phyloP scores from a whole-genome alignment of 2,797 vertebrate genomes.

The Neopelma chrysocephalum region DNA sequence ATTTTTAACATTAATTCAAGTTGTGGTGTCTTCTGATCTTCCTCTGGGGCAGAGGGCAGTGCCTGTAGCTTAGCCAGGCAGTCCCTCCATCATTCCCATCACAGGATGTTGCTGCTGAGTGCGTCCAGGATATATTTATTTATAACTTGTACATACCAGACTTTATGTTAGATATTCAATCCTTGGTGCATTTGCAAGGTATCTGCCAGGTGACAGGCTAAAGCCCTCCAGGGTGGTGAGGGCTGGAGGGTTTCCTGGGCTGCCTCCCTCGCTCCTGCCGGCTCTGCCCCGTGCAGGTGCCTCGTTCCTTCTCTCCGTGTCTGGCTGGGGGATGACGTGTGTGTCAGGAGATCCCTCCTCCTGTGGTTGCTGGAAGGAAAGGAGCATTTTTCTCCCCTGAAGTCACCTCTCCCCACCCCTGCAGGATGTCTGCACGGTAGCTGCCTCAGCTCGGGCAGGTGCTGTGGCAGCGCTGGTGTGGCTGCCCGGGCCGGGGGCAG shows the following conservation, averaged over 20 bases:
- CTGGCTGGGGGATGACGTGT: not conserved
- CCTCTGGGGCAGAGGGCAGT: not conserved
- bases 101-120: not conserved
- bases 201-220: not conserved
- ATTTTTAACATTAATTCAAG: not conserved
- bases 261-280: fast-evolving
- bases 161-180: not conserved
- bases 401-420: not conserved
- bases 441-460: not conserved
- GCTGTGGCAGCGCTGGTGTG: not conserved
- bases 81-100: not conserved
- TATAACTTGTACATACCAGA: not conserved
- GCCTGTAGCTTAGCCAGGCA: not conserved
- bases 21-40: not conserved
- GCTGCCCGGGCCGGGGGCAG: not conserved
- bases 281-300: not conserved
- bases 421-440: not conserved
- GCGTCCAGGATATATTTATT: not conserved
- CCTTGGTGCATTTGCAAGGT: not conserved
- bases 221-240: fast-evolving
- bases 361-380: conserved; percentile 14
- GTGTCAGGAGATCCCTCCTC: not conserved
- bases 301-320: not conserved
- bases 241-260: not conserved
- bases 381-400: conserved; percentile 34